Base-by-base conservation (phyloP, 2,888 invertebrate species). In the Cephus runcator region DNA sequence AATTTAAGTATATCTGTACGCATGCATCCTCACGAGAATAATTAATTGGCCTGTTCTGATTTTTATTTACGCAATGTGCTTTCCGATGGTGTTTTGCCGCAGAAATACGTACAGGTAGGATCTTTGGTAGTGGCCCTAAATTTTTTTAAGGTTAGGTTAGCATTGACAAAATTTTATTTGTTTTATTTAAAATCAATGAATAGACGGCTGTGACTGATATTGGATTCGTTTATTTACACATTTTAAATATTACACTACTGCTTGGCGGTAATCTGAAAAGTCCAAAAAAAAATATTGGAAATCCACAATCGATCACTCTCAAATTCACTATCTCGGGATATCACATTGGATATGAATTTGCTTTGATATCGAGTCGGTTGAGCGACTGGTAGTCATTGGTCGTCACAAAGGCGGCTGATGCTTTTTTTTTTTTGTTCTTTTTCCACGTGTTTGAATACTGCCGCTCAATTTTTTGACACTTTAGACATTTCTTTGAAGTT, bases 51-150 rank as follows among this genome's bases (percentile, higher is more conserved):
- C 23, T 23, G 0, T 23, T 56, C 1, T 2, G 6, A 56, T 9
- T 56, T 2, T 2, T 1, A 56, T 56, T 76, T 81, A 56, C 33
- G 74, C 75, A 73, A 81, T 84, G 83, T 84, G 83, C 78, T 82
- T 83, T 75, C 79, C 76, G 76, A 75, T 75, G 75, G 71, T 79
- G 73, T 83, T 73, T 76, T 75, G 68, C 30, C 73, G 81, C 77
- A 84, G 79, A 75, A 76, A 36, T 77, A 71, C 40, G 76, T 84
- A 84, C 83, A 84, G 84, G 84, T 84, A 84, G 74, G 77, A 23
- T 23, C 35, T 23, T 56, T 9, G 6, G 2, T 15, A 56, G 56
- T 56, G 9, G 23, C 56, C 9, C 9, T 56, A 23, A 56, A 23
- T 9, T 56, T 9, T 9, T 23, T 56, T 56, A 40, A 40, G 23